These are phyloP conservation scores for Agriotes lineatus DNA, from an alignment of 2,888 invertebrate genomes.

Conservation along the genomic window DNA sequence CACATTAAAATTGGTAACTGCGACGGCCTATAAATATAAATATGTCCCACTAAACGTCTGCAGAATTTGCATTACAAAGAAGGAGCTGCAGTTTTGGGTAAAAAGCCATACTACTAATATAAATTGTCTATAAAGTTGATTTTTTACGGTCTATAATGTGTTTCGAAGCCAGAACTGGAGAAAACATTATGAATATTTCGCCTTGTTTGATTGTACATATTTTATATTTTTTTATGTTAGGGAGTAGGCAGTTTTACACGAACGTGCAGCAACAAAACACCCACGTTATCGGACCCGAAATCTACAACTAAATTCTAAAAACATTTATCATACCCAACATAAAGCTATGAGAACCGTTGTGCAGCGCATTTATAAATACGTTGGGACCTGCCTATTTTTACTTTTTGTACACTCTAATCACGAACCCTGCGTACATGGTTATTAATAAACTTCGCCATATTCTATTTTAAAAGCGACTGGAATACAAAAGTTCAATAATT, in stretches of 20 bases:
- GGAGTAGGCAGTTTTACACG: conserved; percentile 37
- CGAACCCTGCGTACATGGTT: neutral
- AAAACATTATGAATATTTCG: conserved; percentile 29
- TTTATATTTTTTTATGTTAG: conserved; percentile 33
- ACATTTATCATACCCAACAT: conserved; percentile 28
- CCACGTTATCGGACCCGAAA: conserved; percentile 30
- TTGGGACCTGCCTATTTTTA: neutral
- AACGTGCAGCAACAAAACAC: conserved; percentile 33
- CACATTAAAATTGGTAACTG: too few relatives aligned
- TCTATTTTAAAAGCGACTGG: too few relatives aligned
- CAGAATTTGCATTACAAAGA: conserved; percentile 12
- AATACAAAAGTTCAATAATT: too few relatives aligned
- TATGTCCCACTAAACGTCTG: neutral
- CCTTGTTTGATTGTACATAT: conserved; percentile 33
- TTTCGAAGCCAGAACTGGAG: conserved; percentile 21
- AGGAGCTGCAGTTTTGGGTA: neutral
- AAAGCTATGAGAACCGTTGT: neutral
- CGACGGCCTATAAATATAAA: neutral
- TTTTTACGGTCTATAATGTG: conserved; percentile 15
- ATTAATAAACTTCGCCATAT: too few relatives aligned
- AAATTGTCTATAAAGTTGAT: conserved; percentile 22
- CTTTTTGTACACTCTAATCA: neutral
- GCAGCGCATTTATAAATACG: conserved; percentile 8
- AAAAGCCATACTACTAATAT: conserved; percentile 1
- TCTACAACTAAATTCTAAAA: conserved; percentile 31